These are phyloP conservation scores for Choreutis nemorana DNA, from an alignment of 2,888 invertebrate species.

Conservation along the genomic window DNA sequence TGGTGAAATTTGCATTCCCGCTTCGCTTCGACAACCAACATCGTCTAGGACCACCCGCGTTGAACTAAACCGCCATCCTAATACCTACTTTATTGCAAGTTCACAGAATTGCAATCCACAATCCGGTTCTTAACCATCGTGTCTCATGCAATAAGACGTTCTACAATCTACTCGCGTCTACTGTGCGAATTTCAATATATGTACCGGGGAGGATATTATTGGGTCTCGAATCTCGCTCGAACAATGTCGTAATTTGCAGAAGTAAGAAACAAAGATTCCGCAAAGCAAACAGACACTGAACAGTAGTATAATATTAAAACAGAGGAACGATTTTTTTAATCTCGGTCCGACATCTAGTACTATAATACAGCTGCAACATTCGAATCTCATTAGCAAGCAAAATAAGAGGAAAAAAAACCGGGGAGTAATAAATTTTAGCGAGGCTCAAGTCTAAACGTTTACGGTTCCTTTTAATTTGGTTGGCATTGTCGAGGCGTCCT, in stretches of 20 bases:
- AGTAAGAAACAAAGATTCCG: too few species aligned
- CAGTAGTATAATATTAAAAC: too few species aligned
- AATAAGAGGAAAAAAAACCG: slow-evolving; percentile 47
- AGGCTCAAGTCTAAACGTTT: slow-evolving; percentile 61
- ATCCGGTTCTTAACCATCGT: slow-evolving; percentile 18
- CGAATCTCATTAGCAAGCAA: slow-evolving; percentile 61
- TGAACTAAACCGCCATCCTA: slow-evolving; percentile 30
- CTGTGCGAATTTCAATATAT: slow-evolving; percentile 39
- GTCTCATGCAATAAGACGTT: slow-evolving; percentile 40
- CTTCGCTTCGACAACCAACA: slow-evolving; percentile 44
- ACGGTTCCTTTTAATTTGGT: slow-evolving; percentile 65
- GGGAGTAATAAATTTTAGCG: slow-evolving; percentile 61
- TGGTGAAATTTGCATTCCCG: slow-evolving; percentile 61
- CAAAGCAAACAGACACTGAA: too few species aligned
- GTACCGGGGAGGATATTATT: slow-evolving; percentile 27
- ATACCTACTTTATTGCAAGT: slow-evolving; percentile 49
- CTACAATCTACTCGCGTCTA: slow-evolving; percentile 41
- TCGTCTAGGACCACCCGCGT: slow-evolving; percentile 62
- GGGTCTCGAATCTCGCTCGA: too few species aligned
- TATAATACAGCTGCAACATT: slow-evolving; percentile 56
- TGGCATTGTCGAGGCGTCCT: slow-evolving; percentile 60
- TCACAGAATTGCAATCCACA: slow-evolving; percentile 37
- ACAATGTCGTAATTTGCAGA: too few species aligned
- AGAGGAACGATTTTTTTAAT: slow-evolving; percentile 43
- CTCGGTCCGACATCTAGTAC: slow-evolving; percentile 33